Base-by-base conservation (phyloP, 1,140 invertebrate species). In the Microplitis mediator region DNA sequence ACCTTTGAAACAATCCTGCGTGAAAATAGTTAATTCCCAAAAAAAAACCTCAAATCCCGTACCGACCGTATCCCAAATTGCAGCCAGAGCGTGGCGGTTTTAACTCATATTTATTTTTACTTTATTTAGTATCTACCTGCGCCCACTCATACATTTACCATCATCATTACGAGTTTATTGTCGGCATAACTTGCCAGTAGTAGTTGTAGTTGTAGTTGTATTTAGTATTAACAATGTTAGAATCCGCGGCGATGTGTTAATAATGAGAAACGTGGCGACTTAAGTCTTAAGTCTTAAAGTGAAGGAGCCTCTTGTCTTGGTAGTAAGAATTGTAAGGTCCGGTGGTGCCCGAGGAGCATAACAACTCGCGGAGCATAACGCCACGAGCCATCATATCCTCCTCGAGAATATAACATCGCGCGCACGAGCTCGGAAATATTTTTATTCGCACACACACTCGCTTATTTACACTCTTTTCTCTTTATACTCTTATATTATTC, bases 311-410 rank as follows among this genome's bases (percentile, higher is more conserved):
- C 81, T 80, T 84, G 85, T 45, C 39, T 45, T 45, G 39, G 39
- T 45, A 9, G 39, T 45, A 45, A 45, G 39, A 11, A 45, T 45
- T 6, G 39, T 85, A 86, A 85, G 85, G 85, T 85, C 81, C 82
- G 84, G 71, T 86, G 84, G 84, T 86, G 84, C 84, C 77, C 84
- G 82, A 84, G 82, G 79, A 85, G 83, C 85, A 86, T 85, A 85
- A 86, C 85, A 81, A 80, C 76, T 84, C 82, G 82, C 85, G 81
- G 82, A 85, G 82, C 85, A 86, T 85, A 84, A 86, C 85, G 85
- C 84, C 85, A 86, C 85, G 85, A 86, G 85, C 85, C 85, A 85
- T 84, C 84, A 84, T 85, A 85, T 85, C 84, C 81, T 85, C 83
- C 82, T 85, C 84, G 82, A 45, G 39, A 45, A 45, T 78, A 83